A percentile compares a stretch with the other conserved stretches of the same genome.
Evolutionary conservation across 2,888 invertebrate genomes (phyloP).

Genomic region (Leptinotarsa tumamoca): DNA sequence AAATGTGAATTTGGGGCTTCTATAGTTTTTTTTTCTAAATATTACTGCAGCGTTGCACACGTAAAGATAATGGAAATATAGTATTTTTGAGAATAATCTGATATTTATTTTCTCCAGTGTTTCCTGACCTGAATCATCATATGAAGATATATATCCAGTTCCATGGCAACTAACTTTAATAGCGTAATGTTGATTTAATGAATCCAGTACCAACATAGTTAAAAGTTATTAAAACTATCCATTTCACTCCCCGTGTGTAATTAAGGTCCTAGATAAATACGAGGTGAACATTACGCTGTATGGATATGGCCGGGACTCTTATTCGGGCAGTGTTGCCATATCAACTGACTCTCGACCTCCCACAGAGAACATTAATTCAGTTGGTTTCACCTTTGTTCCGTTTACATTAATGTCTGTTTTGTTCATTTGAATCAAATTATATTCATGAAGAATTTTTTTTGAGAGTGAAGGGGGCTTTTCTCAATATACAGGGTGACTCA

Average conservation of each 20-base stretch:
- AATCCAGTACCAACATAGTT: conserved; percentile 44
- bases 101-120: background rate
- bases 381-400: conserved; percentile 7
- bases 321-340: conserved; percentile 8
- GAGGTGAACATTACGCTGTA: conserved; percentile 46
- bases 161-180: conserved; percentile 35
- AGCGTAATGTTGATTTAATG: conserved; percentile 49
- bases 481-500: background rate
- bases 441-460: background rate
- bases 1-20: no score
- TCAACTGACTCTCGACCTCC: conserved; percentile 10
- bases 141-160: conserved; percentile 17
- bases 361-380: background rate
- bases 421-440: background rate
- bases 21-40: no score
- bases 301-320: conserved; percentile 14
- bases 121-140: conserved; percentile 21
- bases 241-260: conserved; percentile 52
- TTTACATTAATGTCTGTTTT: background rate
- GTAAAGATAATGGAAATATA: no score
- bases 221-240: conserved; percentile 53
- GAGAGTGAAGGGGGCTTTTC: background rate
- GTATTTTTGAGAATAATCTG: no score
- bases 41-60: no score
- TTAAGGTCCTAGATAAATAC: conserved; percentile 57